Base-by-base conservation (phyloP, 2,888 invertebrate species). In the Drosophila melanocephala region DNA sequence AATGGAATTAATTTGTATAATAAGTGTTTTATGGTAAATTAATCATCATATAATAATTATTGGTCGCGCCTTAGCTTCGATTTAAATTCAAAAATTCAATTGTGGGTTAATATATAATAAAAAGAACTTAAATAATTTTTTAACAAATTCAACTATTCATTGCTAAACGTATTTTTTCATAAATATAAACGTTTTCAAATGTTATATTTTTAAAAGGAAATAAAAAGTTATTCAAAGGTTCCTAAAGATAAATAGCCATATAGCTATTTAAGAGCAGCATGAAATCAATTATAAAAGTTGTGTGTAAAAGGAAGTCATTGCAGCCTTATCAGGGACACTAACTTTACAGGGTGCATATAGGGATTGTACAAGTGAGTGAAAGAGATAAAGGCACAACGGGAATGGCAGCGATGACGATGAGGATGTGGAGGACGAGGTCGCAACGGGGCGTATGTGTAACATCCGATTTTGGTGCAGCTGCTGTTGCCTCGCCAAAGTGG, bases 401-500 rank as follows among this genome's bases (percentile, higher is more conserved):
- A 39, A 57, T 39, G 28, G 39, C n/a, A 39, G 42, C 9, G 12
- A 22, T 53, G 51, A 30, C 19, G 35, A 26, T 16, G 53, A 33
- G 14, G 33, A 16, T 26, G 57, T 19, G 5, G 37, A 30, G 37
- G 39, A 12, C 37, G 65, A 26, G 52, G 47, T 22, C 65, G 47
- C 81, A 76, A 79, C 82, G 73, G 77, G 85, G 77, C 88, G 88
- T 84, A 87, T 87, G 87, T 87, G 84, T 75, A 87, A 87, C 84
- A 82, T 85, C 79, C 72, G 78, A 80, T 75, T 79, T 71, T 59
- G 63, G 61, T 79, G 77, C 75, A 75, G 69, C 72, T 74, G 70
- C 71, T 68, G 71, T 72, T 75, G 79, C 66, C 61, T 56, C 52
- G 32, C 57, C 68, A 87, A 85, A 89, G 78, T 89, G 89, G 87